phyloP scores from a whole-genome alignment of 1,140 invertebrate species.

The Drosophila pandora region DNA sequence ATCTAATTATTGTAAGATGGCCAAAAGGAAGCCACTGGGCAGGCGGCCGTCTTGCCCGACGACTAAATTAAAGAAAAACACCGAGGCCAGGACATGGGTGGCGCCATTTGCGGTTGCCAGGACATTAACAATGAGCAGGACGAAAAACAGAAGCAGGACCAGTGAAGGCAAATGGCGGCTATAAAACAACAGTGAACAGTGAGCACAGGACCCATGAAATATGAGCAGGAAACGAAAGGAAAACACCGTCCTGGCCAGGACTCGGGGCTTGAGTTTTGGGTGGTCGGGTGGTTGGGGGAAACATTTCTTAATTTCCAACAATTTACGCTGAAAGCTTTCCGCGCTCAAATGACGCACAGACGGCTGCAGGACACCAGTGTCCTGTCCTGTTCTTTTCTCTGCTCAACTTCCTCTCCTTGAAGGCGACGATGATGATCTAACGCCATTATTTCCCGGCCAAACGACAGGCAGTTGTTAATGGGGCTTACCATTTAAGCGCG shows the following conservation, averaged over 20 bases:
- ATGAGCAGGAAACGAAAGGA: conserved; percentile 58
- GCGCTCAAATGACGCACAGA: conserved; percentile 76
- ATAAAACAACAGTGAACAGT: conserved; percentile 74
- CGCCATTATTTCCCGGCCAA: conserved; percentile 76
- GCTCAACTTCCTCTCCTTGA: conserved; percentile 8
- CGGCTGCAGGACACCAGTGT: conserved; percentile 41
- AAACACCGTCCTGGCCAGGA: conserved; percentile 19
- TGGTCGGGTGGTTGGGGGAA: conserved; percentile 24
- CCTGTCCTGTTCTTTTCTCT: conserved; percentile 9
- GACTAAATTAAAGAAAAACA: conserved; percentile 81
- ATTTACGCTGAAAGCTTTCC: conserved; percentile 82
- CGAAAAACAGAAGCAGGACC: conserved; percentile 20
- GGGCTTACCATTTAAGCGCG: conserved; percentile 81
- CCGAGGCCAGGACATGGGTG: conserved; percentile 35
- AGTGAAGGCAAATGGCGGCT: conserved; percentile 62
- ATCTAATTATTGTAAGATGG: conserved; percentile 82
- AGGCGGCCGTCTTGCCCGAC: conserved; percentile 10
- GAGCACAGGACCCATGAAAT: conserved; percentile 65
- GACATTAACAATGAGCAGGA: conserved; percentile 71
- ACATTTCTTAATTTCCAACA: conserved; percentile 81
- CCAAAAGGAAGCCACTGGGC: conserved; percentile 69
- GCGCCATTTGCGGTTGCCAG: conserved; percentile 77
- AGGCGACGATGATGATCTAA: conserved; percentile 80
- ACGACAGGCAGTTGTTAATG: conserved; percentile 82
- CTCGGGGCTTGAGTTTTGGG: neutral